Evolutionary conservation across 2,888 invertebrate species (phyloP).

Genomic region (Cistogaster globosa): DNA sequence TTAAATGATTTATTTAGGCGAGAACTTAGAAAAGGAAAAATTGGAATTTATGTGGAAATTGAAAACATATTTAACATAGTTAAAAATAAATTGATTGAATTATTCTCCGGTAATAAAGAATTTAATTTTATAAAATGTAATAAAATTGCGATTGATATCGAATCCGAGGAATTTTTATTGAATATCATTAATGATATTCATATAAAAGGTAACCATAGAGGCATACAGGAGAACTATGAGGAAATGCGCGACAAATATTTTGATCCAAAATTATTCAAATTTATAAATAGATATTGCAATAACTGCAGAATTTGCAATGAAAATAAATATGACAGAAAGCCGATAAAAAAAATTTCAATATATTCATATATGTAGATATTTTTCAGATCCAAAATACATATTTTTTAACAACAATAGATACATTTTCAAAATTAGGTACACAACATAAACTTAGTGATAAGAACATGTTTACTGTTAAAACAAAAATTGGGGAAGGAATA

Average conservation of each 20-base stretch:
- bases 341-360: slow-evolving; percentile 16
- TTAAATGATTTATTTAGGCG: no score
- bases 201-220: slow-evolving; percentile 12
- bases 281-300: slow-evolving; percentile 3
- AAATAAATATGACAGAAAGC: slow-evolving; percentile 19
- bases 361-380: slow-evolving; percentile 59
- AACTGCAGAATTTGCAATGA: slow-evolving; percentile 5
- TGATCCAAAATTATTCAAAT: background rate
- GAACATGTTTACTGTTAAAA: slow-evolving; percentile 58
- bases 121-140: no score
- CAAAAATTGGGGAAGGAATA: slow-evolving; percentile 52
- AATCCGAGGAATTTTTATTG: no score
- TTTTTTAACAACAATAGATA: slow-evolving; percentile 63
- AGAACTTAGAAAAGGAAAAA: no score
- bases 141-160: no score
- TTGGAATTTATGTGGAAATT: no score
- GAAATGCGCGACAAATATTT: background rate
- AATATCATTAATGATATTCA: no score
- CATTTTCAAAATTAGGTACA: slow-evolving; percentile 27
- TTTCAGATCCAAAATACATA: slow-evolving; percentile 46
- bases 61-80: no score
- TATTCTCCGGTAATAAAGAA: no score
- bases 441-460: slow-evolving; percentile 12
- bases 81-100: no score
- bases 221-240: slow-evolving; percentile 25